These are phyloP conservation scores for Pyrocephalus nanus DNA, from an alignment of 2,797 vertebrate genomes.

Conservation along the genomic window DNA sequence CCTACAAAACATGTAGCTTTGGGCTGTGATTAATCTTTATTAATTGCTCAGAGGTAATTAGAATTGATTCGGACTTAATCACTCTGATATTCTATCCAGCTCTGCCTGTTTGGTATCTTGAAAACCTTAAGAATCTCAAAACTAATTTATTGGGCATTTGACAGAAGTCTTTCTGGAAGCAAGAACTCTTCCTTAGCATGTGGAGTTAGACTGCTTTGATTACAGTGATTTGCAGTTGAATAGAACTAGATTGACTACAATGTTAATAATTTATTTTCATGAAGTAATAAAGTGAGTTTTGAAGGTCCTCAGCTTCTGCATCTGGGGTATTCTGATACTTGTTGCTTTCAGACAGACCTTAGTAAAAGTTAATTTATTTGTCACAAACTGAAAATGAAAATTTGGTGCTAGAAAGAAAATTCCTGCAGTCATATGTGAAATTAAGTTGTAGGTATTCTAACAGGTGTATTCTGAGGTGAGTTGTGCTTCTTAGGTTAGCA, in stretches of 20 bases:
- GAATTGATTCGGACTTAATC: constrained; percentile 1
- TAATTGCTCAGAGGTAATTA: constrained; percentile 59
- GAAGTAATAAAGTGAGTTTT: not conserved
- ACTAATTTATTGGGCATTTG: constrained; percentile 22
- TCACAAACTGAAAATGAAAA: not conserved
- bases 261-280: not conserved
- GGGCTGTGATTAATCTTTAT: constrained; percentile 34
- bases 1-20: not conserved
- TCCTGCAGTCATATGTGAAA: not conserved
- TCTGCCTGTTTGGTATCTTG: not conserved
- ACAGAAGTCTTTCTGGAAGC: not conserved
- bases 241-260: not conserved
- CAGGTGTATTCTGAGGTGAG: not conserved
- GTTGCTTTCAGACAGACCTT: not conserved
- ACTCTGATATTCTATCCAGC: not conserved
- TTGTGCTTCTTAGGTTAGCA: not conserved
- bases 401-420: not conserved
- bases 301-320: rapidly evolving
- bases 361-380: not conserved
- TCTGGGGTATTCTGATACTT: not conserved
- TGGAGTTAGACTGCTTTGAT: not conserved
- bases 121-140: constrained; percentile 21
- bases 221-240: not conserved
- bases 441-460: not conserved
- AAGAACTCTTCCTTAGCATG: not conserved